These are phyloP conservation scores for Stichodactyla mertensii DNA, from an alignment of 64 coral and sea anemone species.

Conservation along the genomic window DNA sequence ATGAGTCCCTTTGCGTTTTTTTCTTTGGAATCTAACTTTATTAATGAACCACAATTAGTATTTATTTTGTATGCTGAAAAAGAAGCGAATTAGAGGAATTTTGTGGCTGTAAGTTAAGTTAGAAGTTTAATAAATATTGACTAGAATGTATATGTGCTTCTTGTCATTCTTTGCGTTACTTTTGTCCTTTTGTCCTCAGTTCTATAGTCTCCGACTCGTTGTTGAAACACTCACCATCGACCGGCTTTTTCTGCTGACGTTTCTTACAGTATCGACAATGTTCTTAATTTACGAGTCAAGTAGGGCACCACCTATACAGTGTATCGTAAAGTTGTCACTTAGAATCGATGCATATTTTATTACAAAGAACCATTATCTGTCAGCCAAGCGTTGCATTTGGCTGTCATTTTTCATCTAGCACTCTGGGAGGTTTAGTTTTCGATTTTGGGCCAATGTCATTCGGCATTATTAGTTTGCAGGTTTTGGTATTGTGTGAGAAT, in stretches of 20 bases:
- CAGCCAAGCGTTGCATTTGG: background rate
- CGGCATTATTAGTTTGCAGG: background rate
- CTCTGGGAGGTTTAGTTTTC: background rate
- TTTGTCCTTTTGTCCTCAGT: background rate
- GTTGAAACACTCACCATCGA: too few relatives aligned
- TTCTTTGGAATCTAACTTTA: background rate
- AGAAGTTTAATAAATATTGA: background rate
- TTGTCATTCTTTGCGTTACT: background rate
- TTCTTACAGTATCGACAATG: too few relatives aligned
- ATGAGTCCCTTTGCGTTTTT: too few relatives aligned
- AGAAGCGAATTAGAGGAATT: background rate
- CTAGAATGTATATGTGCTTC: background rate
- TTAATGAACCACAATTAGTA: background rate
- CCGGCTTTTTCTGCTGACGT: too few relatives aligned
- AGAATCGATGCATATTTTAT: background rate
- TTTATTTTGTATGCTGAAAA: conserved; percentile 2
- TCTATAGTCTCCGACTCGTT: background rate
- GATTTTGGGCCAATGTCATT: background rate
- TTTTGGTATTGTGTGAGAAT: background rate
- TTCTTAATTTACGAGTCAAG: too few relatives aligned
- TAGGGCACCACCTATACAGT: too few relatives aligned
- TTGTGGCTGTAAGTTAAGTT: background rate
- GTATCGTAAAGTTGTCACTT: background rate
- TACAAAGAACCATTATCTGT: background rate
- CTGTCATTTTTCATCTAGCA: background rate